Conservation (phyloP, 2,113 vertebrate genomes). For the Ploceus nigricollis region DNA sequence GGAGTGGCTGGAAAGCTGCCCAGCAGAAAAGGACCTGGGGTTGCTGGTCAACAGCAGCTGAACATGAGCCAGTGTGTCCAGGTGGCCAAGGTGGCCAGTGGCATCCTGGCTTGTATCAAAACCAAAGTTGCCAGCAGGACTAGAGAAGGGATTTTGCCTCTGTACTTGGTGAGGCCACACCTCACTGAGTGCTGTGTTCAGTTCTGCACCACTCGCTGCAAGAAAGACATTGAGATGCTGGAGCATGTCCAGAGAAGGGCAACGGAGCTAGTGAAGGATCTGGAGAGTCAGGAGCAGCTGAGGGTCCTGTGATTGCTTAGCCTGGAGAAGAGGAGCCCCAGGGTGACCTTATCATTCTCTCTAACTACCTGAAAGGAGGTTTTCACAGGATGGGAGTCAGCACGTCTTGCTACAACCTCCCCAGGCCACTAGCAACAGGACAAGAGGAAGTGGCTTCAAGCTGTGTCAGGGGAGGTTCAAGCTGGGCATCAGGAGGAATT, state of each 20-base stretch:
- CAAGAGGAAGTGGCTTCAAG: neutral
- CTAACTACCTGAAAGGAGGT: neutral
- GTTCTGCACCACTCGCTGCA: rapidly evolving
- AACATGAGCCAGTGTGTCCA: neutral
- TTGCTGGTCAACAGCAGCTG: neutral
- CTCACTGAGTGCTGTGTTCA: neutral
- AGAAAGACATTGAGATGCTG: neutral
- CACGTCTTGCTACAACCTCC: neutral
- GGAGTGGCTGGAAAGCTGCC: neutral
- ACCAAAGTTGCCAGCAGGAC: neutral
- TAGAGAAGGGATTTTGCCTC: neutral
- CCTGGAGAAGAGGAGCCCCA: neutral
- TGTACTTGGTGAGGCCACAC: neutral
- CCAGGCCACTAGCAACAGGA: too few species aligned
- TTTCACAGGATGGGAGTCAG: neutral
- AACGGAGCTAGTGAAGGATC: neutral
- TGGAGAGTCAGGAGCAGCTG: neutral
- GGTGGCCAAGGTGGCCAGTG: neutral
- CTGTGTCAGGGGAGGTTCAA: neutral
- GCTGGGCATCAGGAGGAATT: neutral
- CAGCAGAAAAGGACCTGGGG: neutral
- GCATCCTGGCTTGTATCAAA: neutral
- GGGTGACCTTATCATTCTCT: neutral
- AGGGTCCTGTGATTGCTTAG: neutral
- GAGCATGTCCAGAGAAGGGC: neutral